Conservation (phyloP, 2,888 invertebrate genomes). For the Abrostola tripartita region DNA sequence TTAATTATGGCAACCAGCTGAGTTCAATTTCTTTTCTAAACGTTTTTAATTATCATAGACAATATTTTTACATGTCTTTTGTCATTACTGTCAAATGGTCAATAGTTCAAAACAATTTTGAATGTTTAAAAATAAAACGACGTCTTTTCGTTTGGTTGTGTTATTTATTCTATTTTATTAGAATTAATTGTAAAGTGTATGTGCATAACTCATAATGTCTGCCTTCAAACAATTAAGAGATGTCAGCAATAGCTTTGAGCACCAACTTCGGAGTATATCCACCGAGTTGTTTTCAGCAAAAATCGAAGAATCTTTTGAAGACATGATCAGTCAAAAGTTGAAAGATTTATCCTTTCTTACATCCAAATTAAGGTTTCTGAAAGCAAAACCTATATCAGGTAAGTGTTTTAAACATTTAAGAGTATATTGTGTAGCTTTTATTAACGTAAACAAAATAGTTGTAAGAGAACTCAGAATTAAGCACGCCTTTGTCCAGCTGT, state of each 20-base stretch:
- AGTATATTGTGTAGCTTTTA: neutral
- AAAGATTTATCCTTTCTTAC: slow-evolving; percentile 69
- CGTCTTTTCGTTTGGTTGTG: neutral
- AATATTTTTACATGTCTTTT: neutral
- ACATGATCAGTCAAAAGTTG: slow-evolving; percentile 68
- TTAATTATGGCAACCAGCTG: too few relatives aligned
- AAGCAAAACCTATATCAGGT: slow-evolving; percentile 72
- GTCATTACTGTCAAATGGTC: neutral
- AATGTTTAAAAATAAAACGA: neutral
- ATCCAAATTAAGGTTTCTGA: slow-evolving; percentile 75
- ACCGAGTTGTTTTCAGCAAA: slow-evolving; percentile 67
- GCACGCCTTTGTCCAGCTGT: too few relatives aligned
- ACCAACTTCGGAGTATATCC: slow-evolving; percentile 63
- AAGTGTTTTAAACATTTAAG: slow-evolving; percentile 53
- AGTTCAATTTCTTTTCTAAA: too few relatives aligned
- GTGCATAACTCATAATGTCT: slow-evolving; percentile 60
- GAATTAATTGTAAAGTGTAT: neutral
- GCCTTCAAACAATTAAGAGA: slow-evolving; percentile 72
- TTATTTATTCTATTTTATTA: neutral
- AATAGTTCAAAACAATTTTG: slow-evolving; percentile 2
- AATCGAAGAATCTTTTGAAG: slow-evolving; percentile 69
- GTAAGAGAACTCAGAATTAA: too few relatives aligned
- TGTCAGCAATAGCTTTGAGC: slow-evolving; percentile 69
- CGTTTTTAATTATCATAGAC: too few relatives aligned
- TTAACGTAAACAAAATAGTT: neutral